phyloP scores from a whole-genome alignment of 2,113 vertebrate species.

The Tinamus guttatus region DNA sequence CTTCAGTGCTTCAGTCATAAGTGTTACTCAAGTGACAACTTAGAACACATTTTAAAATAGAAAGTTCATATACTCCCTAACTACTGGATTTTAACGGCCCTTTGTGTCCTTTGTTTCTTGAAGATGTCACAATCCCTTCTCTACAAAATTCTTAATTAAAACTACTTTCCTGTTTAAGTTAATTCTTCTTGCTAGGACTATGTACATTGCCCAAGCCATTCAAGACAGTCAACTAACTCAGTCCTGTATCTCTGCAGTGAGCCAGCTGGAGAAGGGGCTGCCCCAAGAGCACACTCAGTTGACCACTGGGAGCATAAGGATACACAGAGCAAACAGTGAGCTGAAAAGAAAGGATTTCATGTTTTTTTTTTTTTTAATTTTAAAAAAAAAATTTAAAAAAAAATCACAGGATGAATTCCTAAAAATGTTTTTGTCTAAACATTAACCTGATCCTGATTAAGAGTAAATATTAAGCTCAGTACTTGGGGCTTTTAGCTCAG shows the following conservation, averaged over 20 bases:
- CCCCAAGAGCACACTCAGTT: not conserved
- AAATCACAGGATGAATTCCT: not conserved
- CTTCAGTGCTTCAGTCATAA: not conserved
- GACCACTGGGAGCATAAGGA: not conserved
- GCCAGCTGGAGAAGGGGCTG: not conserved
- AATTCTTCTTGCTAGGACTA: too few relatives aligned
- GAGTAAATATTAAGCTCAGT: constrained; percentile 24
- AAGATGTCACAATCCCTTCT: not conserved
- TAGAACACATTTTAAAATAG: not conserved
- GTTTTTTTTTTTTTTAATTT: too few relatives aligned
- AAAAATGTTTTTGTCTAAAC: not conserved
- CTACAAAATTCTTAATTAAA: constrained; percentile 1
- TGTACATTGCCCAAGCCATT: too few relatives aligned
- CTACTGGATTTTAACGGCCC: constrained; percentile 29
- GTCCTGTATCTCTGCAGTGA: not conserved
- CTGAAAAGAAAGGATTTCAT: not conserved
- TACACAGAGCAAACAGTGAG: not conserved
- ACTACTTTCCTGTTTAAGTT: not conserved
- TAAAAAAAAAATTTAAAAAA: too few relatives aligned
- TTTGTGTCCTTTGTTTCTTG: not conserved
- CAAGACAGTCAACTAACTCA: not conserved
- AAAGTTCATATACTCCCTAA: not conserved
- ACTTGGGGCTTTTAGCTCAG: not conserved
- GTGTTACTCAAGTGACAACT: constrained; percentile 22
- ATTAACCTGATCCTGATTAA: constrained; percentile 32